phyloP scores from a whole-genome alignment of 1,140 invertebrate species.

The Aphelinus atriplicis region DNA sequence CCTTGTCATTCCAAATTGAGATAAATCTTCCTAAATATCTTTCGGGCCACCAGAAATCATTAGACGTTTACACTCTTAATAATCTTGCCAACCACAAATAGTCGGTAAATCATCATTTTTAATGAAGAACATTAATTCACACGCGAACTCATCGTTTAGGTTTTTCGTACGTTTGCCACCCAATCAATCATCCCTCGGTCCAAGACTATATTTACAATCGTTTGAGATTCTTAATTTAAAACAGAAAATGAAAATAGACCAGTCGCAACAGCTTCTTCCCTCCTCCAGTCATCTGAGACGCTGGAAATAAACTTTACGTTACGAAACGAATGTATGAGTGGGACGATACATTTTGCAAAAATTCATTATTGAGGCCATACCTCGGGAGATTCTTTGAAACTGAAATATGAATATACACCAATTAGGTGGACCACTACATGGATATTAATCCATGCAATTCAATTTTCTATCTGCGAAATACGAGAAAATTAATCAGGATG shows the following conservation, averaged over 20 bases:
- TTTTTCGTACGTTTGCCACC: not conserved
- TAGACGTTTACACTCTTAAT: no score
- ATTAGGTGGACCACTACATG: no score
- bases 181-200: not conserved
- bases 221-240: not conserved
- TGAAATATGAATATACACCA: no score
- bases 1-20: no score
- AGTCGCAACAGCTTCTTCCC: not conserved
- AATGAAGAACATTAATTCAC: not conserved
- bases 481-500: no score
- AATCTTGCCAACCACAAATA: no score
- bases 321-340: slow-evolving; percentile 1
- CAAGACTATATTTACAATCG: not conserved
- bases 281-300: not conserved
- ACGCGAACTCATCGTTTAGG: not conserved
- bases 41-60: no score
- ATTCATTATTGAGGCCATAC: not conserved
- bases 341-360: not conserved
- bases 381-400: no score
- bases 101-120: no score
- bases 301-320: not conserved
- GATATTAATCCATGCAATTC: no score
- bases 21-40: no score
- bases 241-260: slow-evolving; percentile 5
- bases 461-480: no score